Evolutionary conservation across 2,888 invertebrate species (phyloP).

Genomic region (Polymixis lichenea): DNA sequence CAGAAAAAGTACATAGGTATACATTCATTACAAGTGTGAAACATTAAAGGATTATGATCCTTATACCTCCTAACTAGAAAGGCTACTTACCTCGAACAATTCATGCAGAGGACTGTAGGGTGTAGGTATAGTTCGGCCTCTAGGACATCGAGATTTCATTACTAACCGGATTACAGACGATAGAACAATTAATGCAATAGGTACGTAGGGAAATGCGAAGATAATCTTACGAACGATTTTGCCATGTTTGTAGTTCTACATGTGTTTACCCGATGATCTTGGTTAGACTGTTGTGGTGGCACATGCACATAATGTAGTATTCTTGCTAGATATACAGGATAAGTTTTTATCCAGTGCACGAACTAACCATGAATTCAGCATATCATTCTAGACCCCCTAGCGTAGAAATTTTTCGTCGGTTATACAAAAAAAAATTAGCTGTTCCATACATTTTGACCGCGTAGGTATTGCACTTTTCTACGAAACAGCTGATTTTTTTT

Average conservation of each 20-base stretch:
- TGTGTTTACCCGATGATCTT: neutral
- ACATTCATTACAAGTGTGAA: neutral
- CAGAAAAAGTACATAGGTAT: neutral
- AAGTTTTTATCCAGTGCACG: too few relatives aligned
- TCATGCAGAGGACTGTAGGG: constrained; percentile 8
- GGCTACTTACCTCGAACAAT: constrained; percentile 26
- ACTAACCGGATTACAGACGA: constrained; percentile 11
- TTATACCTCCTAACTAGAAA: constrained; percentile 1
- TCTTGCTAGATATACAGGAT: too few relatives aligned
- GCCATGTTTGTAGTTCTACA: neutral
- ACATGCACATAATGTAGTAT: neutral
- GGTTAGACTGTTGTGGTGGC: neutral
- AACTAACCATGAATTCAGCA: too few relatives aligned
- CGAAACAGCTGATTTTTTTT: too few relatives aligned
- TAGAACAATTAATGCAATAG: constrained; percentile 15
- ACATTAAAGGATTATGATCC: constrained; percentile 13
- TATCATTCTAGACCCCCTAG: too few relatives aligned
- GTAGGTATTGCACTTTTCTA: too few relatives aligned
- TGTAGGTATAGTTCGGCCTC: too few relatives aligned
- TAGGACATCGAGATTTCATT: constrained; percentile 48
- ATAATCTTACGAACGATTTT: neutral
- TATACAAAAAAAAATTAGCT: too few relatives aligned
- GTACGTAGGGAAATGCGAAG: neutral
- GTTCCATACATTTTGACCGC: too few relatives aligned
- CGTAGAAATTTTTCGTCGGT: too few relatives aligned